Evolutionary conservation across 2,888 invertebrate genomes (phyloP).

Genomic region (Microchrysa polita): DNA sequence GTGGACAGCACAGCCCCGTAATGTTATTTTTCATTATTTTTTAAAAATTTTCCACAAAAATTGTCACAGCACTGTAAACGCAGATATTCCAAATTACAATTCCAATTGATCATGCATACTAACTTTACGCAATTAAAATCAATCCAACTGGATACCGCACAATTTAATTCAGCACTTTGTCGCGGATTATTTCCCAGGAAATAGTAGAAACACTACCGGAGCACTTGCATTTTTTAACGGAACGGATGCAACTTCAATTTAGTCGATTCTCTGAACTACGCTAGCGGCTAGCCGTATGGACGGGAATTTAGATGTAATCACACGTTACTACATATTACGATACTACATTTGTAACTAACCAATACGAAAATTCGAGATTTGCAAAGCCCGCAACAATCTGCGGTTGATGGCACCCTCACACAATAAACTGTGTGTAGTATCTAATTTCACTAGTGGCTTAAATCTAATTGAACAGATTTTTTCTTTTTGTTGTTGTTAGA

Average conservation of each 20-base stretch:
- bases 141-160: too few relatives aligned
- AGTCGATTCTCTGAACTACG: background rate
- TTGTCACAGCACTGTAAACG: too few relatives aligned
- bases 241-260: conserved; percentile 22
- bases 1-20: too few relatives aligned
- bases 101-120: too few relatives aligned
- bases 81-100: too few relatives aligned
- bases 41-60: too few relatives aligned
- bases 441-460: conserved; percentile 7
- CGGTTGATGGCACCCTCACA: conserved; percentile 35
- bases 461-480: conserved; percentile 14
- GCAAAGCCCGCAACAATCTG: background rate
- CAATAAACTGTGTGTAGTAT: conserved; percentile 9
- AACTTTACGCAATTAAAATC: too few relatives aligned
- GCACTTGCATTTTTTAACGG: background rate
- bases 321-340: background rate
- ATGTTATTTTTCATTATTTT: too few relatives aligned
- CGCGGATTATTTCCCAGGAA: background rate
- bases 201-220: background rate
- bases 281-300: too few relatives aligned
- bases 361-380: background rate
- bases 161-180: too few relatives aligned
- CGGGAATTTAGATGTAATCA: too few relatives aligned
- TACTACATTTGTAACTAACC: background rate
- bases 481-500: background rate